Conservation (phyloP, 2,113 vertebrate species). For the Rutilus rutilus region DNA sequence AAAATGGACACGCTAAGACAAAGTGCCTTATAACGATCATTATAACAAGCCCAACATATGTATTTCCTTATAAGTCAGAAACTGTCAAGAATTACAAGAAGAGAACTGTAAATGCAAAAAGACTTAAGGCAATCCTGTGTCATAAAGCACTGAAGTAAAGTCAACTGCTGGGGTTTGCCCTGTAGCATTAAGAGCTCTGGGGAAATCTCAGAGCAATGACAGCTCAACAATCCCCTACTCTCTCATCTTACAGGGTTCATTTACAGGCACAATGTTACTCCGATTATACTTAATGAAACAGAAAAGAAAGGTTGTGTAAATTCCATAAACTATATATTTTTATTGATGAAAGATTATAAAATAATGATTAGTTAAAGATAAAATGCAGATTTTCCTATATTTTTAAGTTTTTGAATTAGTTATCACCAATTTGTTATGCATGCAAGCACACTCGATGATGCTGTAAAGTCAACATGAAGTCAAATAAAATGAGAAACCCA, state of each 20-base stretch:
- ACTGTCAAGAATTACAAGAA: slow-evolving; percentile 12
- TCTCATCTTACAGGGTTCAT: not conserved
- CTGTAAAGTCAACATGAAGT: no score
- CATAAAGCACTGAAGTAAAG: slow-evolving; percentile 3
- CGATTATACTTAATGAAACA: not conserved
- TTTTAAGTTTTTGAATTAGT: not conserved
- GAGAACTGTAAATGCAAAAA: slow-evolving; percentile 18
- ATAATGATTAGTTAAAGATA: not conserved
- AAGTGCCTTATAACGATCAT: not conserved
- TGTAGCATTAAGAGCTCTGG: slow-evolving; percentile 27
- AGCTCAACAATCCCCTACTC: slow-evolving; percentile 27
- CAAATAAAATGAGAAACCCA: no score
- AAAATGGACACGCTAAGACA: not conserved
- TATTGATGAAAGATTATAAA: not conserved
- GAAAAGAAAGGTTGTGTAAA: not conserved
- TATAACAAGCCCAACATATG: not conserved
- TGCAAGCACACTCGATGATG: no score
- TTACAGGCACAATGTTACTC: not conserved
- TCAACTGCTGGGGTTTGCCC: slow-evolving; percentile 27
- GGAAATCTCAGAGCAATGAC: slow-evolving; percentile 31
- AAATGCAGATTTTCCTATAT: not conserved
- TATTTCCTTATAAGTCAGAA: not conserved
- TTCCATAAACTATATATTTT: not conserved
- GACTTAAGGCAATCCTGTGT: slow-evolving; percentile 22
- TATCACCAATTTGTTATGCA: no score